Percentiles rank a stretch among this genome's conserved stretches.
Evolutionary conservation across 1,140 invertebrate species (phyloP).

Genomic region (Zaprionus inermis): DNA sequence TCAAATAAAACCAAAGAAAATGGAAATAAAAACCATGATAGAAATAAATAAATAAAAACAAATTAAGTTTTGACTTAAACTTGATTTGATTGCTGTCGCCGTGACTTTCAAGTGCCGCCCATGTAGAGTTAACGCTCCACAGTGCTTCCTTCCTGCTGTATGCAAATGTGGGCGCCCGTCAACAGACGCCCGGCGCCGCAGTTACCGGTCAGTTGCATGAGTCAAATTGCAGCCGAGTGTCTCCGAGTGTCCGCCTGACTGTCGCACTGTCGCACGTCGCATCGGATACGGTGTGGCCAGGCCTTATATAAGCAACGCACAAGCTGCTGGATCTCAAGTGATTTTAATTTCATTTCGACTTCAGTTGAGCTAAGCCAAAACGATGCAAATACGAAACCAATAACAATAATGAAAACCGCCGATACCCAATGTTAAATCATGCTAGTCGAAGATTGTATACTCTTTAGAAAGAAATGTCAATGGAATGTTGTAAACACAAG

Average conservation of each 20-base stretch:
- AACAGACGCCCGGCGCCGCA: not conserved
- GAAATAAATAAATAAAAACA: conserved; percentile 15
- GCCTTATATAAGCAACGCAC: conserved; percentile 40
- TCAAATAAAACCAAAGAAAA: conserved; percentile 21
- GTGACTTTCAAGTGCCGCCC: conserved; percentile 8
- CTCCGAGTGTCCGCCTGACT: conserved; percentile 14
- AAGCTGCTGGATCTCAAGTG: conserved; percentile 36
- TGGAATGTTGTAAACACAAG: not conserved
- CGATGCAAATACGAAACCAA: conserved; percentile 23
- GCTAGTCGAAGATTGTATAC: conserved; percentile 11
- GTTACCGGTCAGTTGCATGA: conserved; percentile 12
- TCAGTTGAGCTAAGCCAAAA: conserved; percentile 20
- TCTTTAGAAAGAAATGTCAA: not conserved
- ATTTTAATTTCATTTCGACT: conserved; percentile 47
- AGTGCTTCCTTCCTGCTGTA: conserved; percentile 52
- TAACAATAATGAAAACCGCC: conserved; percentile 17
- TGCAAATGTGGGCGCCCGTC: conserved; percentile 17
- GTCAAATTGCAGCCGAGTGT: conserved; percentile 20
- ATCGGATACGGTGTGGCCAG: conserved; percentile 6
- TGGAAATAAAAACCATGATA: conserved; percentile 1
- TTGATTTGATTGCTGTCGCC: conserved; percentile 26
- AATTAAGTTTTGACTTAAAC: conserved; percentile 28
- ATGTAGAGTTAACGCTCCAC: conserved; percentile 33
- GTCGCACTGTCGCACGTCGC: conserved; percentile 4
- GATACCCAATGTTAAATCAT: conserved; percentile 1